These are phyloP conservation scores for Enteromius mattozi DNA, from an alignment of 2,797 vertebrate genomes.

Conservation along the genomic window DNA sequence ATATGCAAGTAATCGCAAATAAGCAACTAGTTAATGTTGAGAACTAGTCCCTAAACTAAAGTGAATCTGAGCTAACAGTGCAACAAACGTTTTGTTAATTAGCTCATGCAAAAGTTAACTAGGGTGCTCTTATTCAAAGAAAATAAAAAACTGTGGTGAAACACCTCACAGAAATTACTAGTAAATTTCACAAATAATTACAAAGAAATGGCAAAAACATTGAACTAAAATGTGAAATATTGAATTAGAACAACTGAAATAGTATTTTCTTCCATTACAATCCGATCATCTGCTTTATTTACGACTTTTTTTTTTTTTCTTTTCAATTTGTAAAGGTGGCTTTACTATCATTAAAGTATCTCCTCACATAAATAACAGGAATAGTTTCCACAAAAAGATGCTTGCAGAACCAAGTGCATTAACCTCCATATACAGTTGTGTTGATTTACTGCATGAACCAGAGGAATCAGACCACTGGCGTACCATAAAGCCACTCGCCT, in stretches of 20 bases:
- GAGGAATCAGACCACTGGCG: neutral
- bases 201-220: neutral
- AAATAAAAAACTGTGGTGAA: no score
- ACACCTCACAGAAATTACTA: no score
- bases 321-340: neutral
- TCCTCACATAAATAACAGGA: neutral
- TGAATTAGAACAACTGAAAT: neutral
- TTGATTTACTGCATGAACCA: neutral
- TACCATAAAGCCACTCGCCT: slow-evolving; percentile 11
- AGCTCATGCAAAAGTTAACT: no score
- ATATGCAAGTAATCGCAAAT: no score
- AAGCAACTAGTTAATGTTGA: no score
- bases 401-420: neutral
- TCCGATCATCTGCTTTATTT: neutral
- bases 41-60: no score
- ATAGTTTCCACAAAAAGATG: neutral
- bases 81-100: neutral
- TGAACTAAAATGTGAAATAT: neutral
- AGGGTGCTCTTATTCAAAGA: neutral
- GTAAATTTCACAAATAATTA: neutral
- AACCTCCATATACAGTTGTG: neutral
- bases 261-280: neutral
- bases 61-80: neutral
- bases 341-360: neutral
- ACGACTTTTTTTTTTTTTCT: neutral